These are phyloP conservation scores for Macrocentrus cingulum DNA, from an alignment of 1,140 invertebrate species.

Conservation along the genomic window DNA sequence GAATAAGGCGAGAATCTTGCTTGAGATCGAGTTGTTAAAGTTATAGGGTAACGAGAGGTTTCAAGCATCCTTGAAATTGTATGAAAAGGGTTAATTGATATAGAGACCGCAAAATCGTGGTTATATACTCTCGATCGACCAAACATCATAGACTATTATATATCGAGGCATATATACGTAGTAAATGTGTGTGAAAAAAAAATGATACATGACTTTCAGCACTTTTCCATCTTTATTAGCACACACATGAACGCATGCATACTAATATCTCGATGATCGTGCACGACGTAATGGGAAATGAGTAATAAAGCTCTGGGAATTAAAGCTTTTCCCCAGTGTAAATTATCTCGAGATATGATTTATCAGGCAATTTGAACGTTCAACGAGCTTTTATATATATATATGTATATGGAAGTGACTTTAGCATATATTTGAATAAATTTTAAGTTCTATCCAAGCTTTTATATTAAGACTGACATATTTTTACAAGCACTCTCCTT, in stretches of 20 bases:
- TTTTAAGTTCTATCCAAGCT: constrained; percentile 36
- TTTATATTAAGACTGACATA: constrained; percentile 41
- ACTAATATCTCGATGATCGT: constrained; percentile 2
- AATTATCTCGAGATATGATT: constrained; percentile 40
- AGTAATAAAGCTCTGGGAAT: constrained; percentile 23
- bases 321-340: constrained; percentile 35
- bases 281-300: neutral
- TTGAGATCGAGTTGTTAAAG: constrained; percentile 1
- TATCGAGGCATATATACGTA: neutral
- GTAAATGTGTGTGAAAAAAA: no score
- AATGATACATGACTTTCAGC: no score
- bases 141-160: neutral
- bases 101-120: constrained; percentile 5
- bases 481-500: constrained; percentile 33
- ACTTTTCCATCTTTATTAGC: neutral
- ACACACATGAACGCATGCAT: no score
- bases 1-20: neutral
- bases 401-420: constrained; percentile 33
- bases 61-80: neutral
- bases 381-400: constrained; percentile 28
- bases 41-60: neutral
- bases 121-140: constrained; percentile 1
- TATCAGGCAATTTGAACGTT: constrained; percentile 39
- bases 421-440: constrained; percentile 50
- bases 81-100: constrained; percentile 16